Percentiles rank a stretch among this genome's conserved stretches.
phyloP scores from a whole-genome alignment of 2,113 vertebrate species.

The Plecturocebus donacophilus region DNA sequence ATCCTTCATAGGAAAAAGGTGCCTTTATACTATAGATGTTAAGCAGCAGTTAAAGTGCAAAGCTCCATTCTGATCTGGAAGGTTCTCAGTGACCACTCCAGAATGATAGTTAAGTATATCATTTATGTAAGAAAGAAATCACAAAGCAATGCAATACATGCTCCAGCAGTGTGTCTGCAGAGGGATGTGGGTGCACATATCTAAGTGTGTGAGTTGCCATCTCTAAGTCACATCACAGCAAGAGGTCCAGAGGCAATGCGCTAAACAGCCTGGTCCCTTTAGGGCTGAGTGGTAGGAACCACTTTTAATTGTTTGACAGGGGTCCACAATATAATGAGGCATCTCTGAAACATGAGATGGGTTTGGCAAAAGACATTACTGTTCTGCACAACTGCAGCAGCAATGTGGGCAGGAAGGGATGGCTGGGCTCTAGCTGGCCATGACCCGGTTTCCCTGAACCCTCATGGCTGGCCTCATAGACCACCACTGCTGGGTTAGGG shows the following conservation, averaged over 20 bases:
- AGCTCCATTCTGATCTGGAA: background rate
- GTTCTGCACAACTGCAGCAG: background rate
- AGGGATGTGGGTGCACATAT: background rate
- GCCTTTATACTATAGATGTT: background rate
- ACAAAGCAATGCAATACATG: background rate
- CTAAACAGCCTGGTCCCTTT: background rate
- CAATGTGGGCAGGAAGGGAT: background rate
- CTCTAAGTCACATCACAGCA: background rate
- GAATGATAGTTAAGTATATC: background rate
- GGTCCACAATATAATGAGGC: rapidly evolving
- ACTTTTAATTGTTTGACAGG: background rate
- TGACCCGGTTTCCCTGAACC: background rate
- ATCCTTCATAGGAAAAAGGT: background rate
- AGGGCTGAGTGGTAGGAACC: background rate
- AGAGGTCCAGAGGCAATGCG: background rate
- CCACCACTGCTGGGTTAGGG: background rate
- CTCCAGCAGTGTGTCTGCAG: background rate
- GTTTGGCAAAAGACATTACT: background rate
- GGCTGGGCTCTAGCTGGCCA: background rate
- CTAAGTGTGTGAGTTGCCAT: background rate
- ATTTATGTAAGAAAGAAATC: background rate
- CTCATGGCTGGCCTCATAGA: no score
- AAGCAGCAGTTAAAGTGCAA: background rate
- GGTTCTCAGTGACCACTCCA: background rate
- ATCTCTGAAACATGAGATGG: background rate